Evolutionary conservation across 1,140 invertebrate species (phyloP).

Genomic region (Phymastichus coffea): DNA sequence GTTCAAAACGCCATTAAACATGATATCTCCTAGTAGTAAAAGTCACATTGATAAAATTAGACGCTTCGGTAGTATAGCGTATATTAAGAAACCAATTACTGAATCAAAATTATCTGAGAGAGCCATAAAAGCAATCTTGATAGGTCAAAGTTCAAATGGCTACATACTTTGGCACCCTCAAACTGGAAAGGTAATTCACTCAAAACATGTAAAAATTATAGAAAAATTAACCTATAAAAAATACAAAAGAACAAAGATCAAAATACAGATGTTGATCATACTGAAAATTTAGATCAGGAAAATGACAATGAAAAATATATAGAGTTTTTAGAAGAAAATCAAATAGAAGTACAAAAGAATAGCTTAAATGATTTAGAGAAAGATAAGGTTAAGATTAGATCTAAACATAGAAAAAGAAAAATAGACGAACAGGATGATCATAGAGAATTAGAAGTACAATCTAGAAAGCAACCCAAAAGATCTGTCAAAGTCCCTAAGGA

Average conservation of each 20-base stretch:
- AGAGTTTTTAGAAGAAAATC: too few relatives aligned
- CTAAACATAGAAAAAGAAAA: background rate
- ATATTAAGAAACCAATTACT: constrained; percentile 5
- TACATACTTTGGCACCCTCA: background rate
- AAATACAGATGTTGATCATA: too few relatives aligned
- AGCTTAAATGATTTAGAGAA: background rate
- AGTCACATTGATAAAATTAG: constrained; percentile 9
- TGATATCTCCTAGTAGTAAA: constrained; percentile 20
- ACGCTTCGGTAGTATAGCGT: constrained; percentile 25
- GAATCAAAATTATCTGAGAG: background rate
- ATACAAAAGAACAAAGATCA: too few relatives aligned
- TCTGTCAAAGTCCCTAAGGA: too few relatives aligned
- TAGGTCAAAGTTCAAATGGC: background rate
- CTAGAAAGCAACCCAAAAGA: background rate
- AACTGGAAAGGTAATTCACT: background rate
- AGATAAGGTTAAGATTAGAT: too few relatives aligned
- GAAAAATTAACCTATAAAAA: too few relatives aligned
- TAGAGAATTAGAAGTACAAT: background rate
- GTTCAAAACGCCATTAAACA: background rate
- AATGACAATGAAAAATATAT: too few relatives aligned
- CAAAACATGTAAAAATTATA: background rate
- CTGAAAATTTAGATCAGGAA: too few relatives aligned
- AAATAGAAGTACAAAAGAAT: background rate
- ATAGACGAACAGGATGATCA: background rate
- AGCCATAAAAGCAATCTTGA: background rate